phyloP scores from a whole-genome alignment of 2,888 invertebrate species.

The Tuta absoluta region DNA sequence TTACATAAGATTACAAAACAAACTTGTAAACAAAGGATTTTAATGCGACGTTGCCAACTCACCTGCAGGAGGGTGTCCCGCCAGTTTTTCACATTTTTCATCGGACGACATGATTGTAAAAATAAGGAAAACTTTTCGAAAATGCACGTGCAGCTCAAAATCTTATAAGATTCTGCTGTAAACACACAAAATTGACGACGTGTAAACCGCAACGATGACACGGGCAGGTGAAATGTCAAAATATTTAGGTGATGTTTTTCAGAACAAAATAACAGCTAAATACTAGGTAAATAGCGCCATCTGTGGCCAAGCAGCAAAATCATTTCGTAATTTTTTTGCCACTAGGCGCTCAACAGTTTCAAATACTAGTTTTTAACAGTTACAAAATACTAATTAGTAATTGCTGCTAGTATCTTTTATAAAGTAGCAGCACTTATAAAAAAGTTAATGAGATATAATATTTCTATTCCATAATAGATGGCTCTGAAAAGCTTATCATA shows the following conservation, averaged over 20 bases:
- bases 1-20: conserved; percentile 11
- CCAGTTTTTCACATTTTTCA: conserved; percentile 87
- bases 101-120: conserved; percentile 64
- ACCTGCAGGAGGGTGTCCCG: conserved; percentile 96
- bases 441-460: too few relatives aligned
- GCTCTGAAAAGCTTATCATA: not conserved
- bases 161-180: conserved; percentile 48
- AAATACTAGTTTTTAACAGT: too few relatives aligned
- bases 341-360: too few relatives aligned
- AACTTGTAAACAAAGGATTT: conserved; percentile 48
- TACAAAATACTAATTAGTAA: too few relatives aligned
- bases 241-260: conserved; percentile 26
- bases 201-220: conserved; percentile 53
- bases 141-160: conserved; percentile 38
- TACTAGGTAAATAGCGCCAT: conserved; percentile 23
- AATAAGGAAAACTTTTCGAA: conserved; percentile 30
- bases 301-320: conserved; percentile 25
- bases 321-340: not conserved
- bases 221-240: conserved; percentile 42
- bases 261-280: conserved; percentile 21
- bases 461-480: too few relatives aligned
- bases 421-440: too few relatives aligned
- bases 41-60: conserved; percentile 49
- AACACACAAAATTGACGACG: conserved; percentile 57
- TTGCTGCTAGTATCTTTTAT: too few relatives aligned